These are phyloP conservation scores for Ostrea edulis DNA, from an alignment of 1,140 invertebrate species.

Conservation along the genomic window DNA sequence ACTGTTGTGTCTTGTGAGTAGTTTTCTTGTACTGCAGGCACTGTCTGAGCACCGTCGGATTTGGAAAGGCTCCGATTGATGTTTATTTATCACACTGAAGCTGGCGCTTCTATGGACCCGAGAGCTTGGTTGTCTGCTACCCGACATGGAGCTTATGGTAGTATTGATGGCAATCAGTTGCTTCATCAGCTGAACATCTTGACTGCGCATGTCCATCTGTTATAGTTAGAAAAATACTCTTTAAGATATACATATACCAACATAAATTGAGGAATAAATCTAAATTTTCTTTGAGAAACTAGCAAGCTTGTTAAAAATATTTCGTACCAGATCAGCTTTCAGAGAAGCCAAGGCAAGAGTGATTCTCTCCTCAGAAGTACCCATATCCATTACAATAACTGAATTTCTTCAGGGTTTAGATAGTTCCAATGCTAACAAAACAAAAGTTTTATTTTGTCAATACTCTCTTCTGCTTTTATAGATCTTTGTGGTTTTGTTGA, in stretches of 20 bases:
- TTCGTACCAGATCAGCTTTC: slow-evolving; percentile 3
- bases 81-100: slow-evolving; percentile 7
- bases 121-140: slow-evolving; percentile 1
- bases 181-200: slow-evolving; percentile 55
- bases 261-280: neutral
- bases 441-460: neutral
- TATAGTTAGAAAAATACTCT: neutral
- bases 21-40: neutral
- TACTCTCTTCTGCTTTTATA: slow-evolving; percentile 1
- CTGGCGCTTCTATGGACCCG: slow-evolving; percentile 11
- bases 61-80: neutral
- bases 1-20: slow-evolving; percentile 24
- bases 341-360: neutral
- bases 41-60: slow-evolving; percentile 19
- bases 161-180: slow-evolving; percentile 56
- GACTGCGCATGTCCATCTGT: slow-evolving; percentile 54
- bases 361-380: neutral
- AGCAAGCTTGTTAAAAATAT: neutral
- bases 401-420: neutral
- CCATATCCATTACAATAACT: neutral
- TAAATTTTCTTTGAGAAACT: neutral
- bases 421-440: neutral
- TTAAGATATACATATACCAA: neutral
- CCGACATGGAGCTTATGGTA: slow-evolving; percentile 45
- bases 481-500: neutral